Evolutionary conservation across 2,888 invertebrate genomes (phyloP).

Genomic region (Lomographa bimaculata): DNA sequence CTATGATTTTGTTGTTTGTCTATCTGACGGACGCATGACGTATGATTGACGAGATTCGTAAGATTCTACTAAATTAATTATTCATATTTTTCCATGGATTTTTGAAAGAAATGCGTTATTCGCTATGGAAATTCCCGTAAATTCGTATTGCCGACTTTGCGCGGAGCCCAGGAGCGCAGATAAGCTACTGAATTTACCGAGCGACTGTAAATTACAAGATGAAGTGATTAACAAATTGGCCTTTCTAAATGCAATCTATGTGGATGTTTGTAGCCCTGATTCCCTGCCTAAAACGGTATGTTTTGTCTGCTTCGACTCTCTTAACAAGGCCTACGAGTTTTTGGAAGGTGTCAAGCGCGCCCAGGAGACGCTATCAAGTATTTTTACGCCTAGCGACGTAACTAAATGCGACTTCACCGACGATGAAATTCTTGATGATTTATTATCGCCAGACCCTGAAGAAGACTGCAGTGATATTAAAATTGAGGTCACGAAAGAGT

Average conservation of each 20-base stretch:
- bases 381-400: constrained; percentile 42
- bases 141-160: constrained; percentile 63
- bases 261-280: constrained; percentile 55
- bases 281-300: constrained; percentile 65
- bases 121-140: constrained; percentile 48
- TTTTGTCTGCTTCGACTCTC: constrained; percentile 62
- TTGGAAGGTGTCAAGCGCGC: constrained; percentile 56
- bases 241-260: constrained; percentile 65
- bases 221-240: constrained; percentile 55
- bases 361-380: constrained; percentile 48
- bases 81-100: neutral
- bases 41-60: too few relatives aligned
- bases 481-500: constrained; percentile 30
- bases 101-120: constrained; percentile 17
- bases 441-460: constrained; percentile 35
- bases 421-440: constrained; percentile 61
- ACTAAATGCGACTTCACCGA: constrained; percentile 49
- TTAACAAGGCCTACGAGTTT: constrained; percentile 66
- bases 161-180: constrained; percentile 57
- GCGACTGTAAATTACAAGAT: constrained; percentile 48
- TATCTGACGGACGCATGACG: too few relatives aligned
- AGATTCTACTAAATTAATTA: too few relatives aligned
- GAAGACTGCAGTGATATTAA: constrained; percentile 40
- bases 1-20: too few relatives aligned
- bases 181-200: constrained; percentile 54